Evolutionary conservation across 2,888 invertebrate genomes (phyloP).

Genomic region (Schrankia costaestrigalis): DNA sequence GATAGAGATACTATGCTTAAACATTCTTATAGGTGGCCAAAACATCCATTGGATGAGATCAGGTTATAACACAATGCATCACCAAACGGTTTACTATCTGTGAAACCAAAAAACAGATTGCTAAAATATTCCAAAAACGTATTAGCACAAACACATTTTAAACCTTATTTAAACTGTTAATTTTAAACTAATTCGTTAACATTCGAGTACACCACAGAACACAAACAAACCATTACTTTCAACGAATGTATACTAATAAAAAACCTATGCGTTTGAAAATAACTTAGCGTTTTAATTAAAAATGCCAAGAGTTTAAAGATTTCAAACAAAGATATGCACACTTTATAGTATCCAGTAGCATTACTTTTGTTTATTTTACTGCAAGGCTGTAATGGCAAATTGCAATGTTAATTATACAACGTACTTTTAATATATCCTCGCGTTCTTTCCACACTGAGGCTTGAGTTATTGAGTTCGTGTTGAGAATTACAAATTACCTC

Average conservation of each 20-base stretch:
- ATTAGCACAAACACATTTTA: no score
- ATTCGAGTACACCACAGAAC: background rate
- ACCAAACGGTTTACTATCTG: no score
- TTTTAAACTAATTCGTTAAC: no score
- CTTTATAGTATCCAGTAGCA: slow-evolving; percentile 25
- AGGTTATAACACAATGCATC: no score
- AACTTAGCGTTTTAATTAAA: background rate
- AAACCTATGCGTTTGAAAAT: background rate
- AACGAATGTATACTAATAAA: background rate
- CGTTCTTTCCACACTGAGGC: slow-evolving; percentile 42
- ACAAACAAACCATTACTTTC: background rate
- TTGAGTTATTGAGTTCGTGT: slow-evolving; percentile 65
- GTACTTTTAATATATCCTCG: slow-evolving; percentile 55
- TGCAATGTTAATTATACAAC: slow-evolving; percentile 48
- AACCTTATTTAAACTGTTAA: no score
- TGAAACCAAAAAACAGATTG: no score
- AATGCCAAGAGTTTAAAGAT: no score
- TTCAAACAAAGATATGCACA: slow-evolving; percentile 24
- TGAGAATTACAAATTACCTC: slow-evolving; percentile 53
- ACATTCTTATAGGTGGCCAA: no score
- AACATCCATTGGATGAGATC: no score
- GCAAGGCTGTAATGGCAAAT: slow-evolving; percentile 34
- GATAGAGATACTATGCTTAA: no score
- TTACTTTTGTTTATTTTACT: slow-evolving; percentile 30
- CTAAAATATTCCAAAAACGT: no score